A percentile compares a stretch with the other conserved stretches of the same genome.
Evolutionary conservation across 2,888 invertebrate genomes (phyloP).

Genomic region (Drosophila ezoana): DNA sequence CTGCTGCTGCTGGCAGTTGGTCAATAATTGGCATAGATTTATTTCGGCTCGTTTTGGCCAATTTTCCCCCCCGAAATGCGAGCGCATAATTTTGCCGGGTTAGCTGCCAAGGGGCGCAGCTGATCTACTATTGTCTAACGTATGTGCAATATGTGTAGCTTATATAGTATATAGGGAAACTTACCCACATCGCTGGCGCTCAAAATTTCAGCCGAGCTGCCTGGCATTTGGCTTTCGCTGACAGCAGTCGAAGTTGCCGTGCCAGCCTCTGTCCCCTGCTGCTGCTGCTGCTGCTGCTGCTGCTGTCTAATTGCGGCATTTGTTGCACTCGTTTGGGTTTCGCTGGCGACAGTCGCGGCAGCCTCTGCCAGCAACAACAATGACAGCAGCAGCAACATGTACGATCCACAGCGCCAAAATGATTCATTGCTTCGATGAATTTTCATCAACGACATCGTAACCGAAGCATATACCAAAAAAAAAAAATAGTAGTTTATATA

Average conservation of each 20-base stretch:
- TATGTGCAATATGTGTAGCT: conserved; percentile 26
- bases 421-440: conserved; percentile 82
- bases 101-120: conserved; percentile 47
- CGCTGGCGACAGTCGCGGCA: conserved; percentile 50
- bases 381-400: conserved; percentile 63
- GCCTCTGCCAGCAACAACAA: conserved; percentile 42
- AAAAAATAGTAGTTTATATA: conserved; percentile 30
- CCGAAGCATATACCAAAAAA: conserved; percentile 75
- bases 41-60: conserved; percentile 73
- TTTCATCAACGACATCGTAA: conserved; percentile 82
- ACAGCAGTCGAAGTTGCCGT: conserved; percentile 27
- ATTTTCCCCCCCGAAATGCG: conserved; percentile 41
- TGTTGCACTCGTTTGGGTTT: conserved; percentile 76
- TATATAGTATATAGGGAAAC: conserved; percentile 42
- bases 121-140: conserved; percentile 31
- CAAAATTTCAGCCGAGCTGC: conserved; percentile 72
- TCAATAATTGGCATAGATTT: conserved; percentile 82
- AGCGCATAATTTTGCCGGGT: conserved; percentile 41
- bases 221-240: conserved; percentile 67
- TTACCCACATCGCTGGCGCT: conserved; percentile 75
- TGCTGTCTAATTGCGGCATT: conserved; percentile 81
- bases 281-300: conserved; percentile 47
- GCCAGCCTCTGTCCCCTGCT: conserved; percentile 5
- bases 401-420: conserved; percentile 75
- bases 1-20: conserved; percentile 68